These are phyloP conservation scores for Colinus virginianus DNA, from an alignment of 2,113 vertebrate species.

Conservation along the genomic window DNA sequence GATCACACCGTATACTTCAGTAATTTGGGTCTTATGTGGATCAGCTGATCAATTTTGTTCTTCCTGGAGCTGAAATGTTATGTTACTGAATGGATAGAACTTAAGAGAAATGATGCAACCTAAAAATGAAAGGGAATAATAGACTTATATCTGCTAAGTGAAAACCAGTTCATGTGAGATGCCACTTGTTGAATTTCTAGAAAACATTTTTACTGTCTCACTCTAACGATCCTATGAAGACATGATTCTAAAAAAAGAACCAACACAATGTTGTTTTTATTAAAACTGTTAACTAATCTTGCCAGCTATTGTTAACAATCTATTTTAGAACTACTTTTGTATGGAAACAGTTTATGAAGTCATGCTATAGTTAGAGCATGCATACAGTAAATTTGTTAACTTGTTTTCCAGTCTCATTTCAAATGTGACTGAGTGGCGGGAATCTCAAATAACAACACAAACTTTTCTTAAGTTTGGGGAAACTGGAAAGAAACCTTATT, in stretches of 20 bases:
- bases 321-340: background rate
- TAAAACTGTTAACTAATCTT: background rate
- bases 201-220: background rate
- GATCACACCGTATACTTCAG: background rate
- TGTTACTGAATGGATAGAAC: background rate
- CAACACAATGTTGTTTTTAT: background rate
- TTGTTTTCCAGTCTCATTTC: background rate
- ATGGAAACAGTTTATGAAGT: background rate
- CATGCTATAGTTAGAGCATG: background rate
- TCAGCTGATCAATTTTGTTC: accelerated
- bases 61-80: background rate
- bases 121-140: background rate
- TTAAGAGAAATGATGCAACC: background rate
- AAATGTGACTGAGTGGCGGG: background rate
- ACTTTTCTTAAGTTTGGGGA: background rate
- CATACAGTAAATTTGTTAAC: background rate
- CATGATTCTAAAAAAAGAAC: background rate
- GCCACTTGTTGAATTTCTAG: background rate
- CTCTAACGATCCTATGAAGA: background rate
- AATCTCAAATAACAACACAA: background rate
- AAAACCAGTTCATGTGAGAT: background rate
- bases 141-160: background rate
- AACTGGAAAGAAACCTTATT: background rate
- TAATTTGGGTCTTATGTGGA: background rate
- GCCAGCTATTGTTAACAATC: background rate